Conservation (phyloP, 2,797 vertebrate genomes). For the Coluber constrictor region DNA sequence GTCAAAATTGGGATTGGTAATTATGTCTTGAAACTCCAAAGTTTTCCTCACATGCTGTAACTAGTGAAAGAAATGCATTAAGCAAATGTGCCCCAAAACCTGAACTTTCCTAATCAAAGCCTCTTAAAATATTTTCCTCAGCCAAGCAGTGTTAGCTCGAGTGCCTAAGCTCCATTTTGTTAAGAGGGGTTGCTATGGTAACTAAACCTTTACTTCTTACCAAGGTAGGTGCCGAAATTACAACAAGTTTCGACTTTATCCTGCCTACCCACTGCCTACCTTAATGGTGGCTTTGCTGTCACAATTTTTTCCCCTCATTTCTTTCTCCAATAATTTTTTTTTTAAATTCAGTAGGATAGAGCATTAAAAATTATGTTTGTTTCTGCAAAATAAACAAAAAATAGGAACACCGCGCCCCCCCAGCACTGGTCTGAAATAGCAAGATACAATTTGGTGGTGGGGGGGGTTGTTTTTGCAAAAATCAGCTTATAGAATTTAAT, state of each 20-base stretch:
- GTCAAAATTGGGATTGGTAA: neutral
- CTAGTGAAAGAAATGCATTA: neutral
- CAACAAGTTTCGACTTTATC: neutral
- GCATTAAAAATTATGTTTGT: neutral
- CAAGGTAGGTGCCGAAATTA: conserved; percentile 44
- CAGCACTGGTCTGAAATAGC: neutral
- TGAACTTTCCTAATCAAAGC: neutral
- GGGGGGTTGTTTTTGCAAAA: too few relatives aligned
- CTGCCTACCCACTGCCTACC: too few relatives aligned
- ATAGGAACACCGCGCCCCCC: too few relatives aligned
- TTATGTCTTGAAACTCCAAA: neutral
- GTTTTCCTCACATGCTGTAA: neutral
- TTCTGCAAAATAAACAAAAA: neutral
- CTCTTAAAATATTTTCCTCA: conserved; percentile 14
- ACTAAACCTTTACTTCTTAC: conserved; percentile 39
- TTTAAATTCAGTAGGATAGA: neutral
- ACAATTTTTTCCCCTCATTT: neutral
- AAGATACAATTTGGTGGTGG: too few relatives aligned
- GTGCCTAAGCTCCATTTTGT: conserved; percentile 48
- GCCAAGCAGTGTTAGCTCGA: conserved; percentile 19
- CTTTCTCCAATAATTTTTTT: neutral
- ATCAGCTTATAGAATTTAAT: neutral
- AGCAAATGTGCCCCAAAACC: neutral
- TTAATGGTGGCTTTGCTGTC: neutral
- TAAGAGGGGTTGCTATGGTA: conserved; percentile 45